A percentile compares a stretch with the other conserved stretches of the same genome.
Evolutionary conservation across 2,888 invertebrate species (phyloP).

Genomic region (Pseudeuparius sepicola): DNA sequence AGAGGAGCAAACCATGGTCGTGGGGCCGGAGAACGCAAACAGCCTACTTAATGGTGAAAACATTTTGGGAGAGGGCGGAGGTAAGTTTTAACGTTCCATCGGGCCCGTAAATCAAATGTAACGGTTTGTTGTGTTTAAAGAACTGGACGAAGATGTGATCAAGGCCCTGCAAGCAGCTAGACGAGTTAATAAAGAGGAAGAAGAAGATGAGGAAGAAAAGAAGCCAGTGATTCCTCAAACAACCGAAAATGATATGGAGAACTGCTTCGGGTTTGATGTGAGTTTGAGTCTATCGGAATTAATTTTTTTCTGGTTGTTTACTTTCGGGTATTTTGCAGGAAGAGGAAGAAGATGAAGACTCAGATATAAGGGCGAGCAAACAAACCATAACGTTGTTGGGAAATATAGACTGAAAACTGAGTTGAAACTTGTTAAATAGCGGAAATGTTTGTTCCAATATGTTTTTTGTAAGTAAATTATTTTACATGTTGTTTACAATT

Average conservation of each 20-base stretch:
- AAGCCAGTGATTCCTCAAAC: constrained; percentile 30
- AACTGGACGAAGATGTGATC: constrained; percentile 40
- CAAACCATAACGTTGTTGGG: too few relatives aligned
- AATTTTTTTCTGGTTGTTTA: constrained; percentile 7
- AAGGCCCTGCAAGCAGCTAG: constrained; percentile 37
- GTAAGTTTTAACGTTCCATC: too few relatives aligned
- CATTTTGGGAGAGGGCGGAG: constrained; percentile 30
- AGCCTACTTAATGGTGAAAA: constrained; percentile 40
- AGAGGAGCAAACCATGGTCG: constrained; percentile 55
- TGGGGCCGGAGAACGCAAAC: constrained; percentile 41
- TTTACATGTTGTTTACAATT: too few relatives aligned
- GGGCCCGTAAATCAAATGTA: too few relatives aligned
- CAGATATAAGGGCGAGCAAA: too few relatives aligned
- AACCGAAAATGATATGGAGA: constrained; percentile 55
- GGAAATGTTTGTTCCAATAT: too few relatives aligned
- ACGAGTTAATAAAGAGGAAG: constrained; percentile 32
- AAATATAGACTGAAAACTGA: too few relatives aligned
- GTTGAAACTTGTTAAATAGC: too few relatives aligned
- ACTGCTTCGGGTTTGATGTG: constrained; percentile 78
- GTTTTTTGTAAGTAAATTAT: too few relatives aligned
- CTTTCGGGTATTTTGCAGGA: constrained; percentile 23
- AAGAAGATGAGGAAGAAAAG: constrained; percentile 30
- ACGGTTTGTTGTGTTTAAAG: constrained; percentile 41
- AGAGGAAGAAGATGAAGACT: constrained; percentile 40
- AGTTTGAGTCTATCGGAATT: too few relatives aligned